Base-by-base conservation (phyloP, 1,140 invertebrate species). In the Doryteuthis pealeii region DNA sequence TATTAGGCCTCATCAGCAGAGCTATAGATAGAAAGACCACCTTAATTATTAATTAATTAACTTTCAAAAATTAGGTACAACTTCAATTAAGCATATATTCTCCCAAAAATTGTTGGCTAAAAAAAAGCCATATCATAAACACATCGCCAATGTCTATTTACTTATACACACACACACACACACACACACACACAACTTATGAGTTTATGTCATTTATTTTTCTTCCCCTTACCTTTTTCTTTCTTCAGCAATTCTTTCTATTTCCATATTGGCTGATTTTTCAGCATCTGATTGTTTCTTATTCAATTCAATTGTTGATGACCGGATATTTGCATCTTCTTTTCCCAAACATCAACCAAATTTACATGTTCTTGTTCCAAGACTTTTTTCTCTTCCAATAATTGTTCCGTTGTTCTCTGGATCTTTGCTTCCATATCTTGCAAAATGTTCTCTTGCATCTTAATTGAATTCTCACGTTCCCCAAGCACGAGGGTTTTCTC, bases 181-280 rank as follows among this genome's bases (percentile, higher is more conserved):
- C n/a, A n/a, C n/a, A n/a, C n/a, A n/a, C n/a, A n/a, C n/a, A n/a
- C n/a, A n/a, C n/a, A n/a, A n/a, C n/a, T n/a, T n/a, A n/a, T n/a
- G n/a, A n/a, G n/a, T n/a, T n/a, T n/a, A n/a, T n/a, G n/a, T n/a
- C n/a, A n/a, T n/a, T n/a, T n/a, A n/a, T n/a, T n/a, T n/a, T n/a
- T n/a, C n/a, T n/a, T n/a, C n/a, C 35, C 3, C 3, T 69, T 74
- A 83, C 82, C 81, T 80, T 73, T 82, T 40, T 70, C 76, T 82
- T 71, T 84, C 77, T 31, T 77, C 75, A 3, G 79, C 43, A 54
- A 84, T 78, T 33, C 76, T 76, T 40, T 71, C 54, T 30, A 84
- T 58, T 66, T 82, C 78, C 22, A 75, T 65, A 49, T 77, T 74
- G 26, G 72, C 49, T 30, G 77, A 71, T n/a, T 76, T 58, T 28